Evolutionary conservation across 2,888 invertebrate genomes (phyloP).

Genomic region (Acronicta psi): DNA sequence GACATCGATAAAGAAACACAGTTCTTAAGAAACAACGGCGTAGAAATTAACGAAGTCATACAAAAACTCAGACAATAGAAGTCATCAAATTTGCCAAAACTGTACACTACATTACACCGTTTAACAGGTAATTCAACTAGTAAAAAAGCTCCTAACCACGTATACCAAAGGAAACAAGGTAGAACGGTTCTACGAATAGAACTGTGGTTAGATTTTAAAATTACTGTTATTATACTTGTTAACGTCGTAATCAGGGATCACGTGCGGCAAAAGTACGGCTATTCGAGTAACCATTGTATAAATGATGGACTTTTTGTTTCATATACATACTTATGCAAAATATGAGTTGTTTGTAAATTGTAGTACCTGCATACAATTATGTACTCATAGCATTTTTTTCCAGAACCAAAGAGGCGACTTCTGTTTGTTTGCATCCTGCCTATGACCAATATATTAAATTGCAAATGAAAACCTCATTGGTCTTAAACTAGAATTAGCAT

Average conservation of each 20-base stretch:
- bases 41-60: conserved; percentile 23
- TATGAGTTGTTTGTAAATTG: conserved; percentile 15
- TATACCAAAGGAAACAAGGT: conserved; percentile 69
- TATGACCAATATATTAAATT: no score
- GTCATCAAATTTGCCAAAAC: conserved; percentile 33
- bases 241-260: conserved; percentile 67
- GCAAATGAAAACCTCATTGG: no score
- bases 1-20: no score
- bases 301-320: conserved; percentile 41
- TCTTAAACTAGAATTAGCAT: no score
- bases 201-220: conserved; percentile 71
- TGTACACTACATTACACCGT: conserved; percentile 37
- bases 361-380: background rate
- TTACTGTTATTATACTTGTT: conserved; percentile 75
- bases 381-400: background rate
- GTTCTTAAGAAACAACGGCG: conserved; percentile 2
- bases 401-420: background rate
- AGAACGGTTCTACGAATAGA: conserved; percentile 72
- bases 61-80: conserved; percentile 35
- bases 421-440: no score
- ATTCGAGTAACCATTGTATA: conserved; percentile 55
- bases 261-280: conserved; percentile 61
- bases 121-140: conserved; percentile 42
- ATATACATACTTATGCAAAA: conserved; percentile 32
- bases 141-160: conserved; percentile 61